These are phyloP conservation scores for Drosophila paucipuncta DNA, from an alignment of 2,888 invertebrate species.

Conservation along the genomic window DNA sequence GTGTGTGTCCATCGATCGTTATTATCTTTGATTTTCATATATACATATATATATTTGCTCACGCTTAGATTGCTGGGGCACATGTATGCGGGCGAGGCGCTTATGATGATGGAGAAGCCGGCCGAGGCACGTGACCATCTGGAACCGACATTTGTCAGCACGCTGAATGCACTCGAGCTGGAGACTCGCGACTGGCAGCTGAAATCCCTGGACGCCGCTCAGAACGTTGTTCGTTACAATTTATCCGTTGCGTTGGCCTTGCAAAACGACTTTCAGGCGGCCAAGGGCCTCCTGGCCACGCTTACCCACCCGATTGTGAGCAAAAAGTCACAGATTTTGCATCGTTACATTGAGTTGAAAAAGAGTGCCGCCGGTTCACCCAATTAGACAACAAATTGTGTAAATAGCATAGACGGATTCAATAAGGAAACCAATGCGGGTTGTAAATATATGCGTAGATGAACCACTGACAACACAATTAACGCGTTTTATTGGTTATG, in stretches of 20 bases:
- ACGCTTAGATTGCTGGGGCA: slow-evolving; percentile 90
- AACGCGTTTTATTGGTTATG: neutral
- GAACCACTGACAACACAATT: slow-evolving; percentile 14
- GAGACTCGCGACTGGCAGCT: slow-evolving; percentile 86
- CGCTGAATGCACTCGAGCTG: slow-evolving; percentile 86
- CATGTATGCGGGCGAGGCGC: slow-evolving; percentile 95
- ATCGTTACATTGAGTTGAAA: slow-evolving; percentile 86
- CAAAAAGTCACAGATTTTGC: slow-evolving; percentile 83
- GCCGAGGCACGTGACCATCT: slow-evolving; percentile 94
- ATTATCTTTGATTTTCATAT: neutral
- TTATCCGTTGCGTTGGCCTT: slow-evolving; percentile 91
- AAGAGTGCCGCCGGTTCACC: slow-evolving; percentile 30
- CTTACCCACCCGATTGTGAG: slow-evolving; percentile 83
- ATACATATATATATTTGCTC: neutral
- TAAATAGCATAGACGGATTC: slow-evolving; percentile 67
- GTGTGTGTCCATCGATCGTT: slow-evolving; percentile 83
- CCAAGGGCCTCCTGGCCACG: slow-evolving; percentile 78
- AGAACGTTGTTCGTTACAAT: slow-evolving; percentile 91
- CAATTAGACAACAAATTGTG: slow-evolving; percentile 70
- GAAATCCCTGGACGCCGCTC: slow-evolving; percentile 88
- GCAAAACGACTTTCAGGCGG: slow-evolving; percentile 90
- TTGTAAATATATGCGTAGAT: slow-evolving; percentile 55
- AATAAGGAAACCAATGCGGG: slow-evolving; percentile 38
- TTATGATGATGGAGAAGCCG: slow-evolving; percentile 92
- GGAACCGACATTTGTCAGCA: slow-evolving; percentile 90